phyloP scores from a whole-genome alignment of 2,113 vertebrate genomes.

The Lepus europaeus region DNA sequence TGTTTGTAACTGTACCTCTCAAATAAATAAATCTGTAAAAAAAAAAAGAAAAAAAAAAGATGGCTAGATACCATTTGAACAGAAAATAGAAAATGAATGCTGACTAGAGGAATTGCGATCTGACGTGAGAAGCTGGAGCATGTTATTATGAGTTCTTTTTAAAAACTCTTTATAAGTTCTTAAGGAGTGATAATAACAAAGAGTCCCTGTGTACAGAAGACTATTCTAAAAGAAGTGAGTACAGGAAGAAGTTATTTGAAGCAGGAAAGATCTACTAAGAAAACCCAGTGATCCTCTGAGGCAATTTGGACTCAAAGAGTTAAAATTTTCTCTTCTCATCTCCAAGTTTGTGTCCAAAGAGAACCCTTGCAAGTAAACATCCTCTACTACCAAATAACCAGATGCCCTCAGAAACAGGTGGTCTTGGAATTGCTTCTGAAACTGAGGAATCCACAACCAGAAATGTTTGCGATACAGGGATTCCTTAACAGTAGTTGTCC shows the following conservation, averaged over 20 bases:
- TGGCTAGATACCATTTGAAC: not conserved
- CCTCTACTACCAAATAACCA: not conserved
- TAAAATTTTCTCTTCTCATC: conserved; percentile 21
- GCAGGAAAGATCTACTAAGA: conserved; percentile 7
- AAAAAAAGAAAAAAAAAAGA: not conserved
- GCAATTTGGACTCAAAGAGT: not conserved
- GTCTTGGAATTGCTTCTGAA: not conserved
- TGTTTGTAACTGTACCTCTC: too few species aligned
- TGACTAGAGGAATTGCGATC: conserved; percentile 32
- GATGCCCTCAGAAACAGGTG: not conserved
- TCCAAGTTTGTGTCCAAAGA: not conserved
- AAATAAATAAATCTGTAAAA: too few species aligned
- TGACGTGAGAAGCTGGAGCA: conserved; percentile 24
- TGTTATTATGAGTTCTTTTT: not conserved
- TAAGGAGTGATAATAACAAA: conserved; percentile 44
- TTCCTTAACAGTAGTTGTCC: not conserved
- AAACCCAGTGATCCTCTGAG: not conserved
- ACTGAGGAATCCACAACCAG: not conserved
- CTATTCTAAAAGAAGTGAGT: conserved; percentile 60
- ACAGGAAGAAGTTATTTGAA: conserved; percentile 43
- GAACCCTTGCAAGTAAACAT: conserved; percentile 11
- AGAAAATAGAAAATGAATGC: conserved; percentile 45
- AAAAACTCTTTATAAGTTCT: not conserved
- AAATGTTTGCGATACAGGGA: not conserved
- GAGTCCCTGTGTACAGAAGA: not conserved